Evolutionary conservation across 2,113 vertebrate species (phyloP).

Genomic region (Melanocharis versteri): DNA sequence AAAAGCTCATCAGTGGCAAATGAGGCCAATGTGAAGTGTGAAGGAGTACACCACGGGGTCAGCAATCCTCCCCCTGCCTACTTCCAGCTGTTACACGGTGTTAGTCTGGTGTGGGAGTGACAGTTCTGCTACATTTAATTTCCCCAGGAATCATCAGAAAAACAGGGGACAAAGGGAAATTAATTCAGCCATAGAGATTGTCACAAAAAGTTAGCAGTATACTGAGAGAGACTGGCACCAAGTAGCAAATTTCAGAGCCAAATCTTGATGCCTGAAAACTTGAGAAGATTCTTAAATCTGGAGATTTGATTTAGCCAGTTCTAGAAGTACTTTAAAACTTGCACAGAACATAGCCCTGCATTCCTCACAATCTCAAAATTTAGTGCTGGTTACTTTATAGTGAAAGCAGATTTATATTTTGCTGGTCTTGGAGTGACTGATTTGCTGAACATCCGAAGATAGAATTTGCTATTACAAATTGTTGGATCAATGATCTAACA

Average conservation of each 20-base stretch:
- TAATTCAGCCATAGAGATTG: background rate
- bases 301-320: background rate
- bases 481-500: background rate
- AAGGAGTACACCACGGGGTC: background rate
- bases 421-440: background rate
- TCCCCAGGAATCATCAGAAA: background rate
- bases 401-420: conserved; percentile 22
- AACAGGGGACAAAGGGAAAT: background rate
- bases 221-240: background rate
- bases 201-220: background rate
- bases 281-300: background rate
- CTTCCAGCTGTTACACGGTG: background rate
- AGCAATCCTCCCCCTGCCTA: background rate
- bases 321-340: background rate
- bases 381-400: background rate
- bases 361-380: background rate
- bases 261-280: background rate
- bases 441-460: conserved; percentile 7
- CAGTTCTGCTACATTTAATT: background rate
- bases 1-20: background rate
- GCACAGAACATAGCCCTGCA: background rate
- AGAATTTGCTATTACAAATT: conserved; percentile 13
- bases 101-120: background rate
- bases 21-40: background rate
- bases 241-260: background rate